A percentile compares a stretch with the other conserved stretches of the same genome.
These are phyloP conservation scores for Icerya purchasi DNA, from an alignment of 2,888 invertebrate species.

Conservation along the genomic window DNA sequence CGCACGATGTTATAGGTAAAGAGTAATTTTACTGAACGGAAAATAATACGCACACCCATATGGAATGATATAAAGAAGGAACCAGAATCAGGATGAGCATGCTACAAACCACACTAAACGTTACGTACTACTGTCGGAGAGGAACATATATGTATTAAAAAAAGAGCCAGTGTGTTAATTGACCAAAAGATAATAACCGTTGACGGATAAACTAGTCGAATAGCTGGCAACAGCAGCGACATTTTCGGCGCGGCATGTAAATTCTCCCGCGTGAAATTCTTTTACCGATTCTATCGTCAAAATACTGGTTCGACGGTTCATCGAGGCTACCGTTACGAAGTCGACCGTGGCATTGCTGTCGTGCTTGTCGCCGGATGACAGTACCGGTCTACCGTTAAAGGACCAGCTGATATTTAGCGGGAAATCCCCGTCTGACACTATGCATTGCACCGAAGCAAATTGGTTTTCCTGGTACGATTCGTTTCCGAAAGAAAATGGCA, in stretches of 20 bases:
- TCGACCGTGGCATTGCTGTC: conserved; percentile 15
- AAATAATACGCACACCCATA: too few species aligned
- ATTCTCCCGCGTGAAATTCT: conserved; percentile 35
- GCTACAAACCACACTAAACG: too few species aligned
- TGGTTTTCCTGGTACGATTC: conserved; percentile 23
- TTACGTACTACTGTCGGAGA: too few species aligned
- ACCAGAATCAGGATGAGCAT: too few species aligned
- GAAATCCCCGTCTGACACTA: conserved; percentile 22
- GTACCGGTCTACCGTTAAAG: conserved; percentile 12
- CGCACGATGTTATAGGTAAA: too few species aligned
- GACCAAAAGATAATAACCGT: conserved; percentile 35
- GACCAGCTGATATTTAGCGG: conserved; percentile 21
- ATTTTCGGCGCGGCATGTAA: conserved; percentile 48
- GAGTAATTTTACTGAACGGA: too few species aligned
- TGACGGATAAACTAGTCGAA: conserved; percentile 42
- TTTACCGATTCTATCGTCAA: conserved; percentile 22
- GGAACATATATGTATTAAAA: too few species aligned
- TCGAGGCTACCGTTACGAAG: conserved; percentile 19
- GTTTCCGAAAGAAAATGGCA: conserved; percentile 24
- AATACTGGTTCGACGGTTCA: conserved; percentile 22
- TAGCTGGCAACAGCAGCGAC: conserved; percentile 42
- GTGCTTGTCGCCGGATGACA: neutral
- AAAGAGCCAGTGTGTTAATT: too few species aligned
- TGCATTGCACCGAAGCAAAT: conserved; percentile 22
- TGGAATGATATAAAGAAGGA: too few species aligned